Evolutionary conservation across 2,888 invertebrate genomes (phyloP), one percentile per base, ranked within the genome.

Genomic region (Lordiphosa fenestrarum): DNA sequence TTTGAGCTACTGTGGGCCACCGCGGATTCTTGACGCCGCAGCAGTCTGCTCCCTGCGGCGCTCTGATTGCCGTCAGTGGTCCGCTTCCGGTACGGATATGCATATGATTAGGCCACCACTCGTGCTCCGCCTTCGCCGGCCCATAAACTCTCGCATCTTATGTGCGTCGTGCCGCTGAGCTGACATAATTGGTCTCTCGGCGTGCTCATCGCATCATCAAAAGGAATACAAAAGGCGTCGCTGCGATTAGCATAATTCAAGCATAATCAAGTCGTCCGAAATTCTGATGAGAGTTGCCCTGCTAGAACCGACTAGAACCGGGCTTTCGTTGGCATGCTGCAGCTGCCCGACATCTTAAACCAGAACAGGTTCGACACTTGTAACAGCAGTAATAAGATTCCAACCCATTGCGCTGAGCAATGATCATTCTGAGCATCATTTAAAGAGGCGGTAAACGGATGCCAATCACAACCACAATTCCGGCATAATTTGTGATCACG

Each of bases 141-240:
- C 41, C 63, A 65, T 66, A 69, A 66, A 63, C 56, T 73, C 49
- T 63, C 21, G 53, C 60, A 74, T 39, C 53, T 73, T 74, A 74
- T 71, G 69, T 12, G 41, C 53, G 52, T 55, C 56, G 59, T 56
- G 66, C 23, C 42, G 35, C 60, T 63, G 60, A 75, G 58, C 59
- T 65, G 76, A 75, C 74, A 71, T 75, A 71, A 75, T 75, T 64
- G 52, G 47, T 37, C 44, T 55, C 66, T 63, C 30, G 3, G 30
- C 30, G 30, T 33, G 44, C 44, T 33, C 66, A 42, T 49, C 44
- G 55, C 30, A 23, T 13, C 42, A 25, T 60, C 58, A 60, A 72
- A 69, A 57, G 57, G 30, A 50, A 25, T 47, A 53, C 39, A 55
- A 52, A 42, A 56, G 60, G 56, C 56, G 38, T 37, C n/a, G 48